Base-by-base conservation (phyloP, 2,888 invertebrate genomes). In the Sicus ferrugineus region DNA sequence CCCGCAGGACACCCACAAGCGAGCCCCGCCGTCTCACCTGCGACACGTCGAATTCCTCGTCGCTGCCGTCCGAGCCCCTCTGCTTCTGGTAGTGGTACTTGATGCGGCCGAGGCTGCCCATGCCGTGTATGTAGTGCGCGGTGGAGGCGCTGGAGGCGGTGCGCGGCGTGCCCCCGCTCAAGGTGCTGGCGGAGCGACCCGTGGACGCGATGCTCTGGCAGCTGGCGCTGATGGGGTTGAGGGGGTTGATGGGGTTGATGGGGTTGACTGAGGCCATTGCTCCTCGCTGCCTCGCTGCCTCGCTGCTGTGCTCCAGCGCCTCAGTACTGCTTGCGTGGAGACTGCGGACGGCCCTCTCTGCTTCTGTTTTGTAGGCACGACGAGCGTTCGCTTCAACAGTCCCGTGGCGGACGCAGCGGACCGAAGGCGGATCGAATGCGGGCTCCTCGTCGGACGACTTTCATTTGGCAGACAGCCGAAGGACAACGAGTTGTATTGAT, bases 31-130 rank as follows among this genome's bases (percentile, higher is more conserved):
- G 46, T 26, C 52, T 30, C 85, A 88, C 88, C 84, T 87, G 87
- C 63, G 88, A 86, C 75, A 87, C 86, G 76, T 87, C 87, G 75
- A 87, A 85, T 75, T 88, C 88, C 78, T 88, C 88, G 74, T 88
- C 88, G 75, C 86, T 81, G 73, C 81, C 84, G 67, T 77, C 75
- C 73, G 80, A 76, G 69, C 80, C 82, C 67, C 78, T 79, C 48
- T 77, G 76, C 74, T 82, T 81, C 72, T 82, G 78, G 73, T 82
- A 78, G 72, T 80, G 77, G 70, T 76, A 82, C 75, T 83, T 83
- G 30, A 84, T 77, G 72, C 84, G 80, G 30, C 82, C 83, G 75
- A 84, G 75, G 75, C 84, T 84, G 70, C 84, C 84, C 70, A 84
- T 83, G 64, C 83, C 83, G 74, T 83, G 82, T 67, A 83, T 77